A percentile compares a stretch with the other conserved stretches of the same genome.
phyloP scores from a whole-genome alignment of 2,797 vertebrate species.

The Australoheros facetus region DNA sequence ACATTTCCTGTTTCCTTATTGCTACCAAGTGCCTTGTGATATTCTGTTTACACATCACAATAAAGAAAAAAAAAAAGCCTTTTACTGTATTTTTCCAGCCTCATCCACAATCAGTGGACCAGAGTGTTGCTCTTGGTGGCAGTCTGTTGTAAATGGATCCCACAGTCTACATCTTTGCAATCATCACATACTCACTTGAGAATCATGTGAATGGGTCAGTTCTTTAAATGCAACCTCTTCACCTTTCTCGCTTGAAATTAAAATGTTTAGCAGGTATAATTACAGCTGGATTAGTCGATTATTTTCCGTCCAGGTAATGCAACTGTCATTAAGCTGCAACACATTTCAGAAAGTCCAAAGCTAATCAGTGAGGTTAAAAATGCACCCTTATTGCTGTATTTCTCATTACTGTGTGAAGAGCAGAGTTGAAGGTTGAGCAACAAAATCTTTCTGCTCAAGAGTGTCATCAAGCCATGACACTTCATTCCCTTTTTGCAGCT shows the following conservation, averaged over 20 bases:
- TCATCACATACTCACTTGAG: not conserved
- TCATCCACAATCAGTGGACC: not conserved
- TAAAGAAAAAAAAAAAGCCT: not conserved
- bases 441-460: not conserved
- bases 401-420: not conserved
- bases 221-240: not conserved
- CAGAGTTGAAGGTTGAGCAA: not conserved
- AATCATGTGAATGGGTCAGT: not conserved
- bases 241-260: not conserved
- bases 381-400: not conserved
- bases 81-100: not conserved
- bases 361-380: not conserved
- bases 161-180: not conserved
- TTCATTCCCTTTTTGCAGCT: not conserved
- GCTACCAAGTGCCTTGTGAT: not conserved
- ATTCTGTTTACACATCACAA: too few relatives aligned
- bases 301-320: not conserved
- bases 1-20: not conserved
- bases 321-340: not conserved
- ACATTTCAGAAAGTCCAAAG: not conserved
- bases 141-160: not conserved
- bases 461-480: constrained; percentile 1
- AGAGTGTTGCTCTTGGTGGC: not conserved
- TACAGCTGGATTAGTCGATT: not conserved
- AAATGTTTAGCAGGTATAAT: not conserved